These are phyloP conservation scores for Eupithecia inturbata DNA, from an alignment of 2,888 invertebrate genomes.

Conservation along the genomic window DNA sequence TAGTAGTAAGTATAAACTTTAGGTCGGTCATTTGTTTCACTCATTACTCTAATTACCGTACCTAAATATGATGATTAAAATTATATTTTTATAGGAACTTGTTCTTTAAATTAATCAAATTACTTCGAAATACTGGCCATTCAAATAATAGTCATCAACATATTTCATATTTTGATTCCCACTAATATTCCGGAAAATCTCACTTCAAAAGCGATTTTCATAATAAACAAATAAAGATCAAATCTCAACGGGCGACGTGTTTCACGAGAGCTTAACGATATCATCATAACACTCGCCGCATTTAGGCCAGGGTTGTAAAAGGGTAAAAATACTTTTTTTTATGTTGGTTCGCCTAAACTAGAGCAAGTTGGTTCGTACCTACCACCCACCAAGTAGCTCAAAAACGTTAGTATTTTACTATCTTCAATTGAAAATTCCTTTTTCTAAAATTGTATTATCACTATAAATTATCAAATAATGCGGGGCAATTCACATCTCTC, in stretches of 20 bases:
- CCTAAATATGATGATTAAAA: not conserved
- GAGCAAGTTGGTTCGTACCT: constrained; percentile 18
- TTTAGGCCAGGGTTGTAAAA: constrained; percentile 40
- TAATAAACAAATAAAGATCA: constrained; percentile 23
- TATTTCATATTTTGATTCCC: not conserved
- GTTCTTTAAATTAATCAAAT: not conserved
- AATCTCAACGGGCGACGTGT: constrained; percentile 24
- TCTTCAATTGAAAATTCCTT: not conserved
- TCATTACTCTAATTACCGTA: not conserved
- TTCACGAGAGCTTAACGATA: constrained; percentile 22
- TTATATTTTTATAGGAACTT: not conserved
- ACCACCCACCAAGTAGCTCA: not conserved
- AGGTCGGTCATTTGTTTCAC: not conserved
- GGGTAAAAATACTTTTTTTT: constrained; percentile 27
- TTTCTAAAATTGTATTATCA: not conserved
- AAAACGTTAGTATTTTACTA: too few relatives aligned
- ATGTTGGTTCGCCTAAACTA: constrained; percentile 32
- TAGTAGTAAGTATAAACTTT: too few relatives aligned
- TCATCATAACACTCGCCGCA: constrained; percentile 40
- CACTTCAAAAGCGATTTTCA: constrained; percentile 14
- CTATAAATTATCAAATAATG: not conserved
- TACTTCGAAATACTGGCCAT: not conserved
- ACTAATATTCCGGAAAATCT: not conserved
- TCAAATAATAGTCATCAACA: not conserved
- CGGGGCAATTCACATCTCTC: not conserved